Percentiles rank a stretch among this genome's conserved stretches.
Conservation (phyloP, 2,113 vertebrate species). For the Tor tambroides region DNA sequence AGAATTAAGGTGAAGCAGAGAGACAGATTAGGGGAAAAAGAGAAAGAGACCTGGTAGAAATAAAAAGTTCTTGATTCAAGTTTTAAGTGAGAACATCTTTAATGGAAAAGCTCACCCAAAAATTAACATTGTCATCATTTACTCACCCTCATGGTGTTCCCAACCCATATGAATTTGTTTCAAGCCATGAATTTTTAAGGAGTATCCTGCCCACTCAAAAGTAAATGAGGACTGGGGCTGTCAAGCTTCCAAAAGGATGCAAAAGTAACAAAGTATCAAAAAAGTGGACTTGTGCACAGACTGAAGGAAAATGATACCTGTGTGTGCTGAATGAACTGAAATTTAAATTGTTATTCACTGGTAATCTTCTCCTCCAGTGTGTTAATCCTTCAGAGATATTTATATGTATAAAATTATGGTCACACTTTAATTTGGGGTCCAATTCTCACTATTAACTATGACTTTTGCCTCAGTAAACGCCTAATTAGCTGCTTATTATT, state of each 20-base stretch:
- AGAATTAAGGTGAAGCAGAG: conserved; percentile 1
- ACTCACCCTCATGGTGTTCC: neutral
- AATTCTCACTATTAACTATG: neutral
- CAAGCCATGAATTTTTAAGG: neutral
- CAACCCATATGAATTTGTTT: neutral
- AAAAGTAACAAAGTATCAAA: neutral
- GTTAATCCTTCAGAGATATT: too few relatives aligned
- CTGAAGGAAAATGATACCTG: neutral
- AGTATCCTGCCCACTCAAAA: neutral
- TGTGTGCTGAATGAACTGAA: neutral
- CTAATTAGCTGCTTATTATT: neutral
- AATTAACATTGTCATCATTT: neutral
- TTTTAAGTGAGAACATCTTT: neutral
- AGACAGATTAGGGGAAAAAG: conserved; percentile 36
- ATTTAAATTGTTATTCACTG: too few relatives aligned
- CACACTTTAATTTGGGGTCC: too few relatives aligned
- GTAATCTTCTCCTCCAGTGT: too few relatives aligned
- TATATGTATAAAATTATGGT: too few relatives aligned
- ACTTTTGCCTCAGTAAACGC: neutral
- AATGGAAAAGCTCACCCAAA: neutral
- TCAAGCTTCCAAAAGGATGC: neutral
- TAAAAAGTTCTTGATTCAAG: conserved; percentile 48
- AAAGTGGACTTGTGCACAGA: neutral
- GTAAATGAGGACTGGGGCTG: neutral
- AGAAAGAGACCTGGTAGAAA: conserved; percentile 37